Base-by-base conservation (phyloP, 2,113 vertebrate genomes). In the Epinephelus cyanopodus region DNA sequence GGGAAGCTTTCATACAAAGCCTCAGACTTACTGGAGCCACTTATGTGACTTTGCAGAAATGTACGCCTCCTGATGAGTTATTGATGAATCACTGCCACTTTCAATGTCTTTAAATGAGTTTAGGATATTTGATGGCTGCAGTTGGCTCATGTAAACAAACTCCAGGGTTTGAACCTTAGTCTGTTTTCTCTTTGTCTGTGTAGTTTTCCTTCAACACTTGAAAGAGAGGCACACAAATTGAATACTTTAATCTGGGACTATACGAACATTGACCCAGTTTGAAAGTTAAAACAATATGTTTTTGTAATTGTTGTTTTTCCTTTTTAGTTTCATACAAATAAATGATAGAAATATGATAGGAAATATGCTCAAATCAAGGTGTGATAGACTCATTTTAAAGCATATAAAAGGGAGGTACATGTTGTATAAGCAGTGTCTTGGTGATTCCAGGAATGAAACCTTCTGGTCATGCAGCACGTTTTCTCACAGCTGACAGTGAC, bases 401-500 rank as follows among this genome's bases (percentile, higher is more conserved):
- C 27, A 50, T 3, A 18, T 19, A 21, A 68, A 71, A 1, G 0
- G 10, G 65, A 48, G 42, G 37, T 21, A 1, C 65, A 17, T 75
- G 6, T 61, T 74, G 60, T 72, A 6, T 33, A 33, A 84, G 29
- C 69, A 27, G 21, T 64, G 33, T 56, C 67, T 62, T 54, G 14
- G 7, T 54, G 29, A 66, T 27, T 5, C 67, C 29, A 72, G 7
- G 70, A n/a, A 74, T 63, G 18, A 77, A 77, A 74, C 19, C 23
- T 11, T 11, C 21, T n/a, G 23, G 15, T 76, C 13, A 47, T 23
- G 58, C 58, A 74, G 67, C 57, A 70, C 5, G 1, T 70, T 54
- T 54, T 58, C 48, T 78, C 65, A 53, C 61, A 68, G 68, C 76
- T 54, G 29, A 69, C 75, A 66, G 37, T 18, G 58, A 58, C 17